These are phyloP conservation scores for Lophius piscatorius DNA, from an alignment of 2,113 vertebrate genomes.

Conservation along the genomic window DNA sequence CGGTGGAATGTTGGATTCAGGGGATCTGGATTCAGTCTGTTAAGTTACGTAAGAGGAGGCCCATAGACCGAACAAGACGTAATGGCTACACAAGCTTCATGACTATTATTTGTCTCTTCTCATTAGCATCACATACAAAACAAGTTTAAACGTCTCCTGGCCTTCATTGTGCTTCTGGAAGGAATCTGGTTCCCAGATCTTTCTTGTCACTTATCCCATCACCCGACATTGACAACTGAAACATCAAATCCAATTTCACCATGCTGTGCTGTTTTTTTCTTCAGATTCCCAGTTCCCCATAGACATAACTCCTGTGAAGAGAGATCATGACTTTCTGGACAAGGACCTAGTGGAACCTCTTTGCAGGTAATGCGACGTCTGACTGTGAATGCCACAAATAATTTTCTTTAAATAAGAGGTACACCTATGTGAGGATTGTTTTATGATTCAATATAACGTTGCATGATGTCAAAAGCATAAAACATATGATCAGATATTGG, in stretches of 20 bases:
- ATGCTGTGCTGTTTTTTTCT: slow-evolving; percentile 37
- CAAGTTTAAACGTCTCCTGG: slow-evolving; percentile 43
- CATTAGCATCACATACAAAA: slow-evolving; percentile 65
- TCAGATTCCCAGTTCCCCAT: slow-evolving; percentile 95
- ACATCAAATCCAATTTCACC: slow-evolving; percentile 4
- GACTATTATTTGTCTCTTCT: slow-evolving; percentile 59
- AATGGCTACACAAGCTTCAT: slow-evolving; percentile 65
- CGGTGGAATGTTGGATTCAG: slow-evolving; percentile 64
- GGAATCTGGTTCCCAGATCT: slow-evolving; percentile 53
- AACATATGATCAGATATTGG: too few relatives aligned
- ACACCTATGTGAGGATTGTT: too few relatives aligned
- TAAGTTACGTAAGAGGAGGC: slow-evolving; percentile 72
- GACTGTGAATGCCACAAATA: not conserved
- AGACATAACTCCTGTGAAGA: slow-evolving; percentile 94
- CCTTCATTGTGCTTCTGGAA: slow-evolving; percentile 47
- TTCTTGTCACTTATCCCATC: slow-evolving; percentile 25
- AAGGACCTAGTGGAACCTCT: slow-evolving; percentile 98
- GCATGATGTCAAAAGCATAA: too few relatives aligned
- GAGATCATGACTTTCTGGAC: slow-evolving; percentile 98
- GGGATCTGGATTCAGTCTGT: slow-evolving; percentile 60
- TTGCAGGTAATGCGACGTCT: slow-evolving; percentile 90
- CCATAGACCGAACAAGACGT: slow-evolving; percentile 61
- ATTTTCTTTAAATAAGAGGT: slow-evolving; percentile 6
- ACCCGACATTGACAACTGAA: slow-evolving; percentile 5
- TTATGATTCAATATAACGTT: too few relatives aligned